Base-by-base conservation (phyloP, 1,140 invertebrate species). In the Drepana arcuata region DNA sequence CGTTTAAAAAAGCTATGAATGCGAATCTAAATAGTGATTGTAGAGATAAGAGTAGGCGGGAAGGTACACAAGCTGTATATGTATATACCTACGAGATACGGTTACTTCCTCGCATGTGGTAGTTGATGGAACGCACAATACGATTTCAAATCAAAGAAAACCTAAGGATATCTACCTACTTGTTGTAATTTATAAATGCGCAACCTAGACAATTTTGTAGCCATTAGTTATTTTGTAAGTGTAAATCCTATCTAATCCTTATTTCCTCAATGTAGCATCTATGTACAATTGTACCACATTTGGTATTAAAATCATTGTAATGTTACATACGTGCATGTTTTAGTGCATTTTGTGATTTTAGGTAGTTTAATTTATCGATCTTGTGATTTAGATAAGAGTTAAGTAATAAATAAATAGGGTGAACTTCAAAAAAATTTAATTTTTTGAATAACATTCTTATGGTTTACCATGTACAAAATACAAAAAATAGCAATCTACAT, bases 321-420 rank as follows among this genome's bases (percentile, higher is more conserved):
- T 72, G 74, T 72, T 72, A 75, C 66, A 77, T 79, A 65, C 77
- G 71, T 82, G 74, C 78, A 82, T 82, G 78, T 82, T 82, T 82
- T 82, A 82, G 78, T 82, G 78, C 78, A 82, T 82, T 82, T 82
- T 82, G 78, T 82, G 78, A 82, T 82, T 79, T 71, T 82, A 82
- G 74, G 63, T 79, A 79, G 74, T 75, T 74, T 82, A 82, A 82
- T 79, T 79, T 26, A 70, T 73, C 62, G 58, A 82, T 77, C 72
- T 82, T 82, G 74, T 82, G 74, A 82, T 82, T 78, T 78, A 79
- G 73, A 68, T 82, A 79, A 64, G 52, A 54, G 48, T 65, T 68
- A 69, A 61, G 43, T 59, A 75, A 74, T 67, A 72, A 68, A 74
- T 68, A 72, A 68, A 72, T 64, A 43, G 35, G 67, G 67, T 64